These are phyloP conservation scores for Hassar affinis DNA, from an alignment of 2,113 vertebrate genomes.

Conservation along the genomic window DNA sequence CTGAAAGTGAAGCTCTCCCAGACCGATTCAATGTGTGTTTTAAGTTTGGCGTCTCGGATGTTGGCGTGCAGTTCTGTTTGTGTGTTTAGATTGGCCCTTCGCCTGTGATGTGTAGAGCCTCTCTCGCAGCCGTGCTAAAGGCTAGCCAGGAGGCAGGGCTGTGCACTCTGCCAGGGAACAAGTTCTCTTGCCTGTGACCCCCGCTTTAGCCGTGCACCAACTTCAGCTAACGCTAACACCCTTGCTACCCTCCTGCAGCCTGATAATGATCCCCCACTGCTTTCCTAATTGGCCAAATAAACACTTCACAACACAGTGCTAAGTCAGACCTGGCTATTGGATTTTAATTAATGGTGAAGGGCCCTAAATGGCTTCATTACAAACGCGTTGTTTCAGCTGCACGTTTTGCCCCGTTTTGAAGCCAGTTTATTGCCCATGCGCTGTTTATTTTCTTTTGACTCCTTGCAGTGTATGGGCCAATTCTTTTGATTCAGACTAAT, in stretches of 20 bases:
- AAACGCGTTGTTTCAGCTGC: slow-evolving; percentile 76
- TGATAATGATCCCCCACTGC: slow-evolving; percentile 97
- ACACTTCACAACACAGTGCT: slow-evolving; percentile 82
- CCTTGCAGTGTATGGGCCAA: slow-evolving; percentile 40
- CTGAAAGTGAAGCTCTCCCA: not conserved
- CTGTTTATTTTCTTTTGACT: slow-evolving; percentile 70
- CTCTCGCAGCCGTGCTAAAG: slow-evolving; percentile 40
- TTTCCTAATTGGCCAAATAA: slow-evolving; percentile 98
- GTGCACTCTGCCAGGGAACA: slow-evolving; percentile 44
- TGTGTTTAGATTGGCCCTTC: slow-evolving; percentile 48
- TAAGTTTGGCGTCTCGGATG: slow-evolving; percentile 19
- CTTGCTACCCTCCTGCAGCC: slow-evolving; percentile 72
- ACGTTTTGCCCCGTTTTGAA: slow-evolving; percentile 62
- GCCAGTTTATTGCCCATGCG: slow-evolving; percentile 61
- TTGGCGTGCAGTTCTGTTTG: slow-evolving; percentile 19
- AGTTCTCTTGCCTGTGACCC: slow-evolving; percentile 30
- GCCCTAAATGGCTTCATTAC: slow-evolving; percentile 78
- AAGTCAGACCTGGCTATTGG: slow-evolving; percentile 76
- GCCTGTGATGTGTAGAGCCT: slow-evolving; percentile 45
- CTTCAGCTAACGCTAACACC: slow-evolving; percentile 62
- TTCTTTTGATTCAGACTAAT: slow-evolving; percentile 51
- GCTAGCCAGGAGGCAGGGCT: slow-evolving; percentile 47
- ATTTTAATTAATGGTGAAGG: slow-evolving; percentile 78
- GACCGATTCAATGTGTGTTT: slow-evolving; percentile 6
- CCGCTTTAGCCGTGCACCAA: slow-evolving; percentile 56